Percentiles rank a stretch among this genome's conserved stretches.
phyloP scores from a whole-genome alignment of 2,888 invertebrate genomes.

The Unio pictorum region DNA sequence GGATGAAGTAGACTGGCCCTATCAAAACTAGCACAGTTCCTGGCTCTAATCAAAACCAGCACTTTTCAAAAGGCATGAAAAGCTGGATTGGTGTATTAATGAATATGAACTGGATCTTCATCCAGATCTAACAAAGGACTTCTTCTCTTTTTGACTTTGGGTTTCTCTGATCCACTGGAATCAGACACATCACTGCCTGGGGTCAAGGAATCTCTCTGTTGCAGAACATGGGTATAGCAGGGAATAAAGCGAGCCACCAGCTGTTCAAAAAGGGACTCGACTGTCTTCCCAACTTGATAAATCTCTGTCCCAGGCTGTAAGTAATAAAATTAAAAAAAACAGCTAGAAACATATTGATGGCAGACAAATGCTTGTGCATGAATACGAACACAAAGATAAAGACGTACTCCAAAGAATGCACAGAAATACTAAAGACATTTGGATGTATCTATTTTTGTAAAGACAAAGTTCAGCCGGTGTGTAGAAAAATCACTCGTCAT shows the following conservation, averaged over 20 bases:
- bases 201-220: constrained; percentile 15
- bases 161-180: constrained; percentile 18
- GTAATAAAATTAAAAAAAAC: constrained; percentile 4
- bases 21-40: too few relatives aligned
- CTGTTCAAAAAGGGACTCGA: constrained; percentile 59
- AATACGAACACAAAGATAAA: not conserved
- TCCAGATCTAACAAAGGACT: constrained; percentile 31
- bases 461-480: too few relatives aligned
- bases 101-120: constrained; percentile 15
- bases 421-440: not conserved
- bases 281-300: constrained; percentile 58
- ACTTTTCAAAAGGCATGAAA: too few relatives aligned
- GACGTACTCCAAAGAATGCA: not conserved
- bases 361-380: not conserved
- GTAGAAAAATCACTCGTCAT: too few relatives aligned
- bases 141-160: constrained; percentile 26
- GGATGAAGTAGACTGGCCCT: too few relatives aligned
- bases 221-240: constrained; percentile 42
- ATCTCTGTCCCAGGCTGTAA: constrained; percentile 62
- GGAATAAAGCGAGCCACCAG: constrained; percentile 59
- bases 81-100: not conserved
- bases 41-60: too few relatives aligned
- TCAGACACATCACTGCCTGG: constrained; percentile 12
- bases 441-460: not conserved
- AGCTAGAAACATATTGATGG: not conserved